Conservation (phyloP, 2,113 vertebrate species). For the Astatoreochromis straeleni region DNA sequence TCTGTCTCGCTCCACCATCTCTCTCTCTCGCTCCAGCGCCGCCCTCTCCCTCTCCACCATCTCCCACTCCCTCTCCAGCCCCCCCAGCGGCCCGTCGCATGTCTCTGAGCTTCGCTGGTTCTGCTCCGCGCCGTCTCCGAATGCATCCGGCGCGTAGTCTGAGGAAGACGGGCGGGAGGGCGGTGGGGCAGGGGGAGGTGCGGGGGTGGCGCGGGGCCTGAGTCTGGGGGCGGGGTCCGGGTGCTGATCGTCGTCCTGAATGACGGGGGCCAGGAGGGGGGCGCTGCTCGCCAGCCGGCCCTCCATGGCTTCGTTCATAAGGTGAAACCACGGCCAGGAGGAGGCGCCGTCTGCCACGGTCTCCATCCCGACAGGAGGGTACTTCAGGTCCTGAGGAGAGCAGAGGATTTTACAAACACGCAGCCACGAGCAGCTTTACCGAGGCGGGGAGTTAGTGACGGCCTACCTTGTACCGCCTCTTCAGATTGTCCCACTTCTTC, state of each 20-base stretch:
- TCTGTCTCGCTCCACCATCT: slow-evolving; percentile 51
- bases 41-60: slow-evolving; percentile 42
- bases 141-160: slow-evolving; percentile 22
- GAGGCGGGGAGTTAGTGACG: neutral
- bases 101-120: neutral
- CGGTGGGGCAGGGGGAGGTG: neutral
- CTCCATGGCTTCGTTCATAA: slow-evolving; percentile 74
- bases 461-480: slow-evolving; percentile 72
- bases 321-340: slow-evolving; percentile 74
- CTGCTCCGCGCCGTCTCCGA: neutral
- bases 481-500: slow-evolving; percentile 78
- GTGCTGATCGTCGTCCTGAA: slow-evolving; percentile 26
- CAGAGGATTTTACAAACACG: neutral
- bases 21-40: slow-evolving; percentile 43
- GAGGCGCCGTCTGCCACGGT: slow-evolving; percentile 32
- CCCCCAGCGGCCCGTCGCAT: slow-evolving; percentile 17
- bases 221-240: slow-evolving; percentile 6
- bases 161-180: neutral
- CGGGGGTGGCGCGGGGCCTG: neutral
- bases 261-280: slow-evolving; percentile 49
- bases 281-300: slow-evolving; percentile 57
- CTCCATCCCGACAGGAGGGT: slow-evolving; percentile 69
- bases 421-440: accelerated
- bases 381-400: slow-evolving; percentile 65
- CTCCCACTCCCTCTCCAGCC: slow-evolving; percentile 58